Evolutionary conservation across 2,888 invertebrate species (phyloP).

Genomic region (Kryphioiulus occultus): DNA sequence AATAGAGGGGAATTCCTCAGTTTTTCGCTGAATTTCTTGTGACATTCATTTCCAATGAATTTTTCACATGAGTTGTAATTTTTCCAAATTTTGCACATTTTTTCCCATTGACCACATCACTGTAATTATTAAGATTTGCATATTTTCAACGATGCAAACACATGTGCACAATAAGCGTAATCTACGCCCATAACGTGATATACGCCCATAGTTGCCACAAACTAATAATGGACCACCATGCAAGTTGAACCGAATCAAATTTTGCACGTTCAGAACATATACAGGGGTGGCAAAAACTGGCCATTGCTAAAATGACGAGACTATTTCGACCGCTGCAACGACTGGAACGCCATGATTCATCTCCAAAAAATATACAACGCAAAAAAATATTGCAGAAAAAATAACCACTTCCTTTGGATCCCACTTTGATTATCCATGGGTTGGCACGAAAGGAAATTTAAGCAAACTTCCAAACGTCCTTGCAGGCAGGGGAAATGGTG

Average conservation of each 20-base stretch:
- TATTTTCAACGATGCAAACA: no score
- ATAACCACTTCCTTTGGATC: neutral
- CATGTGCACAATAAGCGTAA: no score
- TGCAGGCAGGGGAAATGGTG: neutral
- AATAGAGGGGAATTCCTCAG: no score
- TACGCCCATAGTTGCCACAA: neutral
- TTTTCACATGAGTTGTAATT: no score
- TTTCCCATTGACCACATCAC: no score
- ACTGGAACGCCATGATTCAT: neutral
- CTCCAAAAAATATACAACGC: neutral
- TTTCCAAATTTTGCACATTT: no score
- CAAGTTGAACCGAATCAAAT: neutral
- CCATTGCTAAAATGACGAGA: neutral
- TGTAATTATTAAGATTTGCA: no score
- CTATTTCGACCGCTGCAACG: neutral
- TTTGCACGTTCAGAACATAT: neutral
- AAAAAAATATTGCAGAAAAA: conserved; percentile 16
- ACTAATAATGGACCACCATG: neutral
- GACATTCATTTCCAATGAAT: no score
- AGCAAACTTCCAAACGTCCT: conserved; percentile 18
- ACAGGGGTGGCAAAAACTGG: neutral
- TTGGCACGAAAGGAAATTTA: neutral
- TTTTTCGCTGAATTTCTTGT: no score
- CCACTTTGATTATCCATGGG: neutral
- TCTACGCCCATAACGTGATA: no score